A percentile compares a stretch with the other conserved stretches of the same genome.
phyloP scores from a whole-genome alignment of 2,797 vertebrate species.

The Danio jaintianensis region DNA sequence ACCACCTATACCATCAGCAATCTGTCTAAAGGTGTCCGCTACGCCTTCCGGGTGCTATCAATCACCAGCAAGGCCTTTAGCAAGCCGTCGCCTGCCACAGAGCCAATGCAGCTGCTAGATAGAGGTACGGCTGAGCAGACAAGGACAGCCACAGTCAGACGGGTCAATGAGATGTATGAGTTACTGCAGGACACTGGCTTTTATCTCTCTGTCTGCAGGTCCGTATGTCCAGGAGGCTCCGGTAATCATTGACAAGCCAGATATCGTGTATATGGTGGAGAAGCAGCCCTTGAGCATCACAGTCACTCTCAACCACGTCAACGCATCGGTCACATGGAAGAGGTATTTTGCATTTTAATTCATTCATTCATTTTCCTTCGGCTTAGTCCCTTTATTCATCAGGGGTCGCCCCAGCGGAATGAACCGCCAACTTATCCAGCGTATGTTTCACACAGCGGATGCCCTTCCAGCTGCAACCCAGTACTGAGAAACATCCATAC shows the following conservation, averaged over 20 bases:
- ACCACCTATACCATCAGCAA: slow-evolving; percentile 83
- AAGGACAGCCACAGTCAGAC: slow-evolving; percentile 18
- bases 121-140: slow-evolving; percentile 74
- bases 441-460: too few species aligned
- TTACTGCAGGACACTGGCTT: slow-evolving; percentile 20
- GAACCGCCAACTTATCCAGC: too few species aligned
- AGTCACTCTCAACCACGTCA: slow-evolving; percentile 93
- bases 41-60: slow-evolving; percentile 91
- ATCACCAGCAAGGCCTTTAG: slow-evolving; percentile 92
- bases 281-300: slow-evolving; percentile 87
- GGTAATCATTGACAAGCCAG: slow-evolving; percentile 89
- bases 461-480: too few species aligned
- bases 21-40: slow-evolving; percentile 88
- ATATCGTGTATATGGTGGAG: slow-evolving; percentile 91
- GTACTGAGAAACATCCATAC: too few species aligned
- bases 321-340: slow-evolving; percentile 88
- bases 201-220: slow-evolving; percentile 74
- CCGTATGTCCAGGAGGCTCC: slow-evolving; percentile 89
- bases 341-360: slow-evolving; percentile 74
- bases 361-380: not conserved
- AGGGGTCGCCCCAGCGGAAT: too few species aligned
- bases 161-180: slow-evolving; percentile 36
- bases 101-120: slow-evolving; percentile 87
- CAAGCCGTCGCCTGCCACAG: slow-evolving; percentile 89
- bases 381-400: too few species aligned